Percentiles rank a stretch among this genome's conserved stretches.
phyloP scores from a whole-genome alignment of 2,797 vertebrate species.

The Champsocephalus gunnari region DNA sequence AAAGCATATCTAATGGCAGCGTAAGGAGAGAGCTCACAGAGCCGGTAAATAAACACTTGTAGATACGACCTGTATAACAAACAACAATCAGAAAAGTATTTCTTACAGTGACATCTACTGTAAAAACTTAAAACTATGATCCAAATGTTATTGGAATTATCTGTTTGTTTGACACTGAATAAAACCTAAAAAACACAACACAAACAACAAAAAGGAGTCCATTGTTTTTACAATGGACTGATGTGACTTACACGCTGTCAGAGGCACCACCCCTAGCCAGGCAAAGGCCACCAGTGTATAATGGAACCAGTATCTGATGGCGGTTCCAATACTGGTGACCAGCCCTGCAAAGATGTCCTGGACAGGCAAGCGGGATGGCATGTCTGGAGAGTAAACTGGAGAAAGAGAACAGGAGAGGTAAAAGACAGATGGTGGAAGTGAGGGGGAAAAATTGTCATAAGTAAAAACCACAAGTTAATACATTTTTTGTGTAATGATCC shows the following conservation, averaged over 20 bases:
- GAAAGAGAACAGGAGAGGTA: neutral
- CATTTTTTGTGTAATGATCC: neutral
- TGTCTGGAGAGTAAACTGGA: conserved; percentile 97
- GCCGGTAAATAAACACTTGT: conserved; percentile 99
- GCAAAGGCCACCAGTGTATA: conserved; percentile 99
- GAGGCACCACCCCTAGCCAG: conserved; percentile 97
- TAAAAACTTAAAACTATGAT: neutral
- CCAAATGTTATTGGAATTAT: neutral
- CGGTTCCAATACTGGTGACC: conserved; percentile 96
- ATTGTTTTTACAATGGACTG: neutral
- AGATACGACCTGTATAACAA: conserved; percentile 91
- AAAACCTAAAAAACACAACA: conserved; percentile 1
- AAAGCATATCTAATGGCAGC: conserved; percentile 96
- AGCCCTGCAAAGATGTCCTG: conserved; percentile 98
- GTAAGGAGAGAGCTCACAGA: conserved; percentile 98
- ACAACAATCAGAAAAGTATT: neutral
- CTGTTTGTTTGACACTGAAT: neutral
- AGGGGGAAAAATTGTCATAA: conserved; percentile 63
- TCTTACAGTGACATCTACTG: neutral
- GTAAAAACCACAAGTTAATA: neutral
- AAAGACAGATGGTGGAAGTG: conserved; percentile 5
- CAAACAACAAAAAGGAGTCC: neutral
- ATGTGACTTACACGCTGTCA: conserved; percentile 94
- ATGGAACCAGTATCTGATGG: conserved; percentile 99
- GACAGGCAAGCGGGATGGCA: conserved; percentile 95